Evolutionary conservation across 92 coral and sea anemone genomes (phyloP), one percentile per base, ranked within the genome.

Genomic region (Umimayanthus chanpuru): DNA sequence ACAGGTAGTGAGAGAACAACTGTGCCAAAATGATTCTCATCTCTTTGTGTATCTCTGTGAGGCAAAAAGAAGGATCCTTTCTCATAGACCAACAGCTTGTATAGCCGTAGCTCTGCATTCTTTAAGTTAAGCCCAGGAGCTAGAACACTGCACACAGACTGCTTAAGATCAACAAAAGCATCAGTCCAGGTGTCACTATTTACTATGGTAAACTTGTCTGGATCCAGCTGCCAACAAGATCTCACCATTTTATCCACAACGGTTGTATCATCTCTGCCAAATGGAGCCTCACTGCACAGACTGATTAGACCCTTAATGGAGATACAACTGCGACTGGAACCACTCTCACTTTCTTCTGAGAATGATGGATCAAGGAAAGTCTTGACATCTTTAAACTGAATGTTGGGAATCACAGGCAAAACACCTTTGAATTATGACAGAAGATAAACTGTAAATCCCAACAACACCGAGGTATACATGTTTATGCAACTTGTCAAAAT

Each of bases 161-260:
- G 66, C 87, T 88, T 88, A 26, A 88, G 90, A 41, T 88, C 90
- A 55, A 47, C 40, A 68, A 88, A 80, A 0, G 81, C 90, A 21
- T 80, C 73, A 76, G 30, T 44, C 86, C 85, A 88, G 18, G 79
- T 20, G 18, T 38, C 28, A 70, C 77, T 79, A 61, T 79, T 66
- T 29, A 53, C 47, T 44, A 88, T 66, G 64, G 86, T 88, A 75
- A 88, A 88, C 65, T 88, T 79, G 61, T 88, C 86, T 44, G 86
- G 90, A 68, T 80, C 87, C 66, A 88, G 90, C 86, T 88, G 90
- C 90, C 90, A 88, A 56, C 90, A 88, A 21, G 85, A 79, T 74
- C 90, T 79, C 73, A 88, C 90, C 30, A 73, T 80, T 25, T 39
- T 80, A 78, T 88, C 90, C 41, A 88, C 90, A 79, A 88, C 80